Base-by-base conservation (phyloP, 2,797 vertebrate genomes). In the Enteromius trimaculatus region DNA sequence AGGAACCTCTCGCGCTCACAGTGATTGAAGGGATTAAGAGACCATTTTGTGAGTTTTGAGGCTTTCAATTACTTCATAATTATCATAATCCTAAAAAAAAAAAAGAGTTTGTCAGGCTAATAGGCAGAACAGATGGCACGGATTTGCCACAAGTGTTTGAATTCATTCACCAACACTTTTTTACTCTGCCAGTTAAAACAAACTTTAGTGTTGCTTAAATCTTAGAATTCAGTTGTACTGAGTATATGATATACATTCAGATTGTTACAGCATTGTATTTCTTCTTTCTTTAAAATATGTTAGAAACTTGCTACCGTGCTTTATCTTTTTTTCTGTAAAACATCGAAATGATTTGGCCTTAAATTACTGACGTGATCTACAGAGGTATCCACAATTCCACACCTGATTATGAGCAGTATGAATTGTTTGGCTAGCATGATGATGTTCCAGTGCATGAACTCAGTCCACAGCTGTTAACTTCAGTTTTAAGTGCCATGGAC, bases 41-140 rank as follows among this genome's bases (percentile, higher is more conserved):
- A 64, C n/a, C 8, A 7, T 81, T 71, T 31, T 44, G 53, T 17
- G n/a, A 31, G 16, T 80, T 81, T 17, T 14, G 23, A 80, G 47
- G 65, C 51, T 80, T 80, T 82, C 29, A 6, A 1, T 71, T 72
- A 44, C 69, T 74, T 44, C 44, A 42, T 21, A 53, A 82, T 75
- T 66, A 82, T 72, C 29, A 64, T 37, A 74, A 74, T 74, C 69
- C 29, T 74, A 62, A 42, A 80, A 66, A n/a, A 62, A 42, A 80
- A 66, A n/a, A 66, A n/a, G 70, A 53, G 6, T 82, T 82, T 74
- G 8, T 66, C 80, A 42, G n/a, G 39, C 4, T 64, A 72, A 62
- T 49, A 34, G 8, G 42, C 21, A 62, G 68, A 42, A 81, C 68
- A 81, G 19, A 23, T 62, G 13, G 19, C 29, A 37, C 53, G 13